These are phyloP conservation scores for Dicerorhinus sumatrensis DNA, from an alignment of 2,113 vertebrate genomes.

Conservation along the genomic window DNA sequence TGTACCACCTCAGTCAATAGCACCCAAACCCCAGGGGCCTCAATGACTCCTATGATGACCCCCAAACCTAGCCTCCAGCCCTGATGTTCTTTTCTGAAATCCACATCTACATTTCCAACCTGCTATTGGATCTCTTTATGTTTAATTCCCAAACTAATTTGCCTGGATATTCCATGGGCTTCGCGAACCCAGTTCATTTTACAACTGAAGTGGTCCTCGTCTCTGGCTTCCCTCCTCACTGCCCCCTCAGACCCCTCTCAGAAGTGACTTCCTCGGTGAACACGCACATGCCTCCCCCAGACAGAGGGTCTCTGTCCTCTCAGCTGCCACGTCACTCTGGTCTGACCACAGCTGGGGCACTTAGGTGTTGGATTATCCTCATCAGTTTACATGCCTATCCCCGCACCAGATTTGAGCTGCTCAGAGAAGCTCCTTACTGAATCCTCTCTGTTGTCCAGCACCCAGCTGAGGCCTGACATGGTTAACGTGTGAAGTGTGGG, in stretches of 20 bases:
- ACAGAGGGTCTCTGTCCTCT: background rate
- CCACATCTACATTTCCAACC: background rate
- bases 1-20: background rate
- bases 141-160: background rate
- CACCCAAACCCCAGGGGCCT: background rate
- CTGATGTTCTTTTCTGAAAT: background rate
- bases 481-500: background rate
- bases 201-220: background rate
- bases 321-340: background rate
- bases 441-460: background rate
- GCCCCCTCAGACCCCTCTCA: background rate
- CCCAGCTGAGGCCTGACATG: background rate
- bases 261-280: background rate
- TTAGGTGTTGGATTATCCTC: fast-evolving
- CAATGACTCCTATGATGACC: background rate
- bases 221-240: background rate
- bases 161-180: background rate
- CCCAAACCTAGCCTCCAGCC: background rate
- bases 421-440: background rate
- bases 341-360: background rate
- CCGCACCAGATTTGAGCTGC: background rate
- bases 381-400: no score
- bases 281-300: background rate
- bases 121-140: background rate
- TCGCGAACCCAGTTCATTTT: background rate